Base-by-base conservation (phyloP, 2,888 invertebrate genomes). In the Cryptus viduatorius region DNA sequence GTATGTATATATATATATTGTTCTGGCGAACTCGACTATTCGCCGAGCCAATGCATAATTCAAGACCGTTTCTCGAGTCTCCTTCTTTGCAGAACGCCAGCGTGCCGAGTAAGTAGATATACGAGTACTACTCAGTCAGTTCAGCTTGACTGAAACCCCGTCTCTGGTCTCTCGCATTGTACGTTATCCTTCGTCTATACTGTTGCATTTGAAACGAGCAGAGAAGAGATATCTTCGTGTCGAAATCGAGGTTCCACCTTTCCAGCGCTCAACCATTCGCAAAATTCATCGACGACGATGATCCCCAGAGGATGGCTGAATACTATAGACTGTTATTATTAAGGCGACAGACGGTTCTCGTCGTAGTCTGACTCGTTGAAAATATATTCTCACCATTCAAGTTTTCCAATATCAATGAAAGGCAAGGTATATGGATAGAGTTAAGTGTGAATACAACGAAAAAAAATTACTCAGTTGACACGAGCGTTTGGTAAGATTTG, bases 31-130 rank as follows among this genome's bases (percentile, higher is more conserved):
- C 77, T 78, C 61, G 76, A 84, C 84, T 80, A 78, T 84, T 84
- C 84, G 77, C 68, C 67, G 29, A 84, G 80, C 61, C 80, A 68
- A 84, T 84, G 84, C 80, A 84, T 84, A 84, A 84, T 84, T 84
- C 81, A 84, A 50, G 68, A 78, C 73, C 84, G 77, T 80, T 81
- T 78, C 84, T 77, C 81, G 67, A 67, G 71, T 77, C 64, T 61
- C 59, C 59, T 68, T 16, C 53, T 50, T 71, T 76, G 50, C 83
- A 83, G 80, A 61, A 79, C 56, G 44, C 50, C 42, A 50, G 61
- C 53, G 79, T 48, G 53, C 37, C 37, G 76, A 77, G 84, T 77
- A 84, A 84, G 84, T 84, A 81, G 84, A 84, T 81, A 77, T 77
- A 80, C 84, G 80, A 80, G 84, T 80, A 78, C 68, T 77, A 67